A percentile compares a stretch with the other conserved stretches of the same genome.
These are phyloP conservation scores for Heliconius aoede DNA, from an alignment of 2,888 invertebrate genomes.

Conservation along the genomic window DNA sequence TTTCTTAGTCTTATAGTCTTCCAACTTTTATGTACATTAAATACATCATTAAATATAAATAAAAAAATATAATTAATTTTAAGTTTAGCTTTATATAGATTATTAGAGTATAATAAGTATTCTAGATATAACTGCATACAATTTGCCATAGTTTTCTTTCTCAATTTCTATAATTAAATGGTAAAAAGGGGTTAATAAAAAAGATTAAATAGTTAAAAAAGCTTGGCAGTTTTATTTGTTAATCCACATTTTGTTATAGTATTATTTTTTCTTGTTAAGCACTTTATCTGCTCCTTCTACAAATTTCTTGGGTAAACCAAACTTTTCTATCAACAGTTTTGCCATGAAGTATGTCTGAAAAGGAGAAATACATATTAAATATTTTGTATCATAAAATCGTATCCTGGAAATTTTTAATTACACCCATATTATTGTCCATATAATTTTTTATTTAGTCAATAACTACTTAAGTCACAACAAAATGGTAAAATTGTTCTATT, in stretches of 20 bases:
- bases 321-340: conserved; percentile 86
- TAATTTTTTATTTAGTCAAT: too few relatives aligned
- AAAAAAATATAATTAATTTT: background rate
- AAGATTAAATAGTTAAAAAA: conserved; percentile 39
- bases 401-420: too few relatives aligned
- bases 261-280: conserved; percentile 86
- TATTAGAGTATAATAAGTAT: background rate
- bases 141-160: conserved; percentile 31
- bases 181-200: conserved; percentile 41
- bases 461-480: too few relatives aligned
- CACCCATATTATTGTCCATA: too few relatives aligned
- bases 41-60: background rate
- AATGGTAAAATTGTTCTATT: too few relatives aligned
- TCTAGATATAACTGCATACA: conserved; percentile 2
- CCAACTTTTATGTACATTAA: conserved; percentile 32
- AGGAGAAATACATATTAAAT: conserved; percentile 33
- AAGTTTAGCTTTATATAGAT: conserved; percentile 13
- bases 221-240: conserved; percentile 42
- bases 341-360: conserved; percentile 78
- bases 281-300: conserved; percentile 90
- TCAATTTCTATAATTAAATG: conserved; percentile 17
- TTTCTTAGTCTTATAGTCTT: conserved; percentile 45
- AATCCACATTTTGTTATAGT: conserved; percentile 26
- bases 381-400: too few relatives aligned
- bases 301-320: conserved; percentile 89